Conservation (phyloP, 2,113 vertebrate species). For the Ardeotis arabs region DNA sequence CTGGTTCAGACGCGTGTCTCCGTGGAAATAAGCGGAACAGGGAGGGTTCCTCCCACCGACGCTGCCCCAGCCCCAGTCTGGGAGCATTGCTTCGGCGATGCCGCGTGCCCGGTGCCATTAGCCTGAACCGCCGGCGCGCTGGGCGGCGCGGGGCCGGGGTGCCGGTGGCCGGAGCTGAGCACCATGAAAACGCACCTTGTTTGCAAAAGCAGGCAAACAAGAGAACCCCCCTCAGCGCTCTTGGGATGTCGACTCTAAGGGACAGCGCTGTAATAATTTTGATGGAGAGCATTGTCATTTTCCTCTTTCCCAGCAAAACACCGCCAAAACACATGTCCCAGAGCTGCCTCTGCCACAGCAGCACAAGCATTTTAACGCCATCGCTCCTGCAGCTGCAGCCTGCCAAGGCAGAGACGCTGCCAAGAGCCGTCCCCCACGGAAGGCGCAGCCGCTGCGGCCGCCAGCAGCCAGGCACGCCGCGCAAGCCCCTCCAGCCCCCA, state of each 20-base stretch:
- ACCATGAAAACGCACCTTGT: background rate
- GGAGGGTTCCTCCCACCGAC: background rate
- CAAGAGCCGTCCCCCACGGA: background rate
- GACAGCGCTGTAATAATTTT: background rate
- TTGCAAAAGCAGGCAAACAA: background rate
- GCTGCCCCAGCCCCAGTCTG: background rate
- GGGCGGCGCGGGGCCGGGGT: background rate
- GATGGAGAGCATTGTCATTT: background rate
- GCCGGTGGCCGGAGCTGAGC: background rate
- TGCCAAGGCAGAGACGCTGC: background rate
- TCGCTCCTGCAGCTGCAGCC: fast-evolving
- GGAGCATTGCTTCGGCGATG: background rate
- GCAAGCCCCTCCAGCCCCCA: too few species aligned
- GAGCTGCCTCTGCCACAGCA: background rate
- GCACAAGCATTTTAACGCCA: background rate
- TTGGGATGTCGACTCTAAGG: background rate
- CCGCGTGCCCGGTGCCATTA: background rate
- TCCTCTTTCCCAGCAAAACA: constrained; percentile 9
- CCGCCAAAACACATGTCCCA: background rate
- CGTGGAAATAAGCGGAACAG: background rate
- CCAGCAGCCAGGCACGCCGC: background rate
- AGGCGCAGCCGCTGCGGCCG: background rate
- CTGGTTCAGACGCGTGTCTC: background rate
- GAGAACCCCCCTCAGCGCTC: background rate
- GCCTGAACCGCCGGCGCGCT: fast-evolving